Percentiles rank a stretch among this genome's conserved stretches.
Conservation (phyloP, 2,888 invertebrate genomes). For the Ectobius pallidus region DNA sequence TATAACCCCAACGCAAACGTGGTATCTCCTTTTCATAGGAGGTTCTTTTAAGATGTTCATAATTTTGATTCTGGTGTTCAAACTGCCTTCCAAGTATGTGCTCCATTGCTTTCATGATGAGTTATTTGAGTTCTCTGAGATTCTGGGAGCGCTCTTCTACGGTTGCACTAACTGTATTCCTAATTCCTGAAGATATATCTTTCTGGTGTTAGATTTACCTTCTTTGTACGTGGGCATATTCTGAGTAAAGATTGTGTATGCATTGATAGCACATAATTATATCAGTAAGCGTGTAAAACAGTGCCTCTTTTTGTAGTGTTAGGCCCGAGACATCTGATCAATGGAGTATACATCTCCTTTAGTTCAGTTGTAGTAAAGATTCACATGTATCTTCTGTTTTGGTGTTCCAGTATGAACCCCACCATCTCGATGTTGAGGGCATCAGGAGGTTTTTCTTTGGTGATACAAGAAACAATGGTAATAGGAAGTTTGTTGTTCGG, state of each 20-base stretch:
- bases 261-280: background rate
- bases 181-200: background rate
- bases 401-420: no score
- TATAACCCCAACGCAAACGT: no score
- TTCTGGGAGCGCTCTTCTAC: background rate
- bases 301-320: background rate
- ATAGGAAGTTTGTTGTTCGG: no score
- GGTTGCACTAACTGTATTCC: background rate
- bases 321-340: no score
- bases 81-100: background rate
- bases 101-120: background rate
- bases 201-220: background rate
- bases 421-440: no score
- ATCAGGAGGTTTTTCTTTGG: no score
- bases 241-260: background rate
- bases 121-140: background rate
- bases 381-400: no score
- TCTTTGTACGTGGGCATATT: background rate
- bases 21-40: background rate
- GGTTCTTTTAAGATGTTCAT: background rate
- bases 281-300: background rate
- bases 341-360: no score
- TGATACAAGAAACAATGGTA: no score
- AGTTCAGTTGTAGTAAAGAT: no score
- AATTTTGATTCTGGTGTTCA: background rate